These are phyloP conservation scores for Orbicella faveolata DNA, from an alignment of 64 coral and sea anemone species.

Conservation along the genomic window DNA sequence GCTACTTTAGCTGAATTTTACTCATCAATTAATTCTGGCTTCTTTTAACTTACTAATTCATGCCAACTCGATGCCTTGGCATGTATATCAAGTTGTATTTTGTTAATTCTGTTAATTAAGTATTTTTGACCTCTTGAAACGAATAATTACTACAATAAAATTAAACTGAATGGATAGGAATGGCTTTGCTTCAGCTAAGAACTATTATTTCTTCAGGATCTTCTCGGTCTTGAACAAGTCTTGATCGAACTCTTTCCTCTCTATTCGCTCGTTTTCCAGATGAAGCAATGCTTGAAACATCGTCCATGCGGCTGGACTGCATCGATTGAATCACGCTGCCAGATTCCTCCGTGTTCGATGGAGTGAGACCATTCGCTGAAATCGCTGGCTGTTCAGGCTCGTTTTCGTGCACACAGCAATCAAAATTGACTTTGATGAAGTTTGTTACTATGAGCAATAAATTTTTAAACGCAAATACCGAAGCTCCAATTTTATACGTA, in stretches of 20 bases:
- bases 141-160: neutral
- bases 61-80: neutral
- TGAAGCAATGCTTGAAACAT: conserved; percentile 16
- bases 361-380: neutral
- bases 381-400: neutral
- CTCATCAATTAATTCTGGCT: neutral
- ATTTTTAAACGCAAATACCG: conserved; percentile 41
- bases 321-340: conserved; percentile 18
- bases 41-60: neutral
- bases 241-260: conserved; percentile 6
- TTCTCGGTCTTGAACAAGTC: conserved; percentile 14
- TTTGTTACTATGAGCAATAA: conserved; percentile 4
- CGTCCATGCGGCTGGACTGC: conserved; percentile 18
- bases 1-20: neutral
- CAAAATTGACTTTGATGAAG: conserved; percentile 7
- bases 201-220: conserved; percentile 35
- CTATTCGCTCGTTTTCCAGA: neutral
- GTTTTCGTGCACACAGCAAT: neutral
- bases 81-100: neutral
- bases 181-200: neutral
- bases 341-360: conserved; percentile 14
- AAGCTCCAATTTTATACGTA: conserved; percentile 30
- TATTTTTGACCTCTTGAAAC: neutral
- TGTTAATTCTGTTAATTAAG: neutral
- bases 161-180: neutral